Evolutionary conservation across 2,797 vertebrate species (phyloP).

Genomic region (Gallinago nigripennis): DNA sequence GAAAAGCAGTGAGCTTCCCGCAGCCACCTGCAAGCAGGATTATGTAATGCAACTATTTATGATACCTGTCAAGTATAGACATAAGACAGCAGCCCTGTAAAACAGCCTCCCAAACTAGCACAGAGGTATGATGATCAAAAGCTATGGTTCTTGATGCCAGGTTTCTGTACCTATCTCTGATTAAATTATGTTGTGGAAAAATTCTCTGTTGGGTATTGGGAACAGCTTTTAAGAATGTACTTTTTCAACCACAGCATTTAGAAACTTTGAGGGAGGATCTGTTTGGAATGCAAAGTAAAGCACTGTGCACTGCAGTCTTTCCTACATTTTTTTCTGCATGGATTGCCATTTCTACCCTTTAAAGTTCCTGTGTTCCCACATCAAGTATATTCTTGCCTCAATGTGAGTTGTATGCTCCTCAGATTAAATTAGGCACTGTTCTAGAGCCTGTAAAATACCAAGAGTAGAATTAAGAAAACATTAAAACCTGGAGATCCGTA

Average conservation of each 20-base stretch:
- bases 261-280: background rate
- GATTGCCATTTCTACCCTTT: background rate
- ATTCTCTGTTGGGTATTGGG: background rate
- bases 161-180: background rate
- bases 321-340: background rate
- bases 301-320: background rate
- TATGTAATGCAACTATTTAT: background rate
- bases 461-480: slow-evolving; percentile 36
- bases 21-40: background rate
- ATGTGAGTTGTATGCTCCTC: background rate
- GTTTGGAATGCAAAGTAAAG: background rate
- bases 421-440: slow-evolving; percentile 47
- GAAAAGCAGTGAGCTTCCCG: background rate
- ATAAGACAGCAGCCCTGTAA: background rate
- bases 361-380: slow-evolving; percentile 9
- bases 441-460: slow-evolving; percentile 5
- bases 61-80: background rate
- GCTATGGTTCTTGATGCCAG: background rate
- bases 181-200: background rate
- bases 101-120: background rate
- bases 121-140: background rate
- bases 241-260: background rate
- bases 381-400: slow-evolving; percentile 27
- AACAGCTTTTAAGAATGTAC: background rate
- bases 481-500: slow-evolving; percentile 37